phyloP scores from a whole-genome alignment of 2,113 vertebrate genomes.

The Myotis brandtii region DNA sequence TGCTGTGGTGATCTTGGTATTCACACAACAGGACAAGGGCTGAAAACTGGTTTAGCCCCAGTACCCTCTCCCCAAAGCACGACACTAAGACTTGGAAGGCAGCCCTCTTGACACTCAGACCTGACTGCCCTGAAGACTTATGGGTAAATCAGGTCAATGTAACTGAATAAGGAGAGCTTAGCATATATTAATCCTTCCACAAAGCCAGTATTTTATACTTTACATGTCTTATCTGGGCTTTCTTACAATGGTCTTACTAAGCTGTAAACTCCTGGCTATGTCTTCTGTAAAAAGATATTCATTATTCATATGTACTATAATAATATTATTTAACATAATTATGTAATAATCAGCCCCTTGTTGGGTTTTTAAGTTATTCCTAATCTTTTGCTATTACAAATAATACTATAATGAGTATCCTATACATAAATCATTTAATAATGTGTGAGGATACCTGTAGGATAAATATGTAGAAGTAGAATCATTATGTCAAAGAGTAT shows the following conservation, averaged over 20 bases:
- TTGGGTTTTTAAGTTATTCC: not conserved
- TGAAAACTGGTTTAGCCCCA: not conserved
- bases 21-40: not conserved
- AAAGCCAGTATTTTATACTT: not conserved
- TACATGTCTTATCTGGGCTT: not conserved
- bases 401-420: not conserved
- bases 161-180: not conserved
- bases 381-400: not conserved
- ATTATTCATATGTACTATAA: not conserved
- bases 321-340: not conserved
- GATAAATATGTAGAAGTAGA: not conserved
- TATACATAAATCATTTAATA: not conserved
- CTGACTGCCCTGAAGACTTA: not conserved
- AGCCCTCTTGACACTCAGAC: not conserved
- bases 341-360: not conserved
- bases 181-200: not conserved
- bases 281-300: not conserved
- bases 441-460: not conserved
- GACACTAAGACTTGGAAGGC: not conserved
- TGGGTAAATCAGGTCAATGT: not conserved
- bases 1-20: accelerated
- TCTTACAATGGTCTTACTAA: not conserved
- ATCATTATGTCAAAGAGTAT: not conserved
- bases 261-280: not conserved
- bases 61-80: not conserved